Evolutionary conservation across 2,113 vertebrate genomes (phyloP).

Genomic region (Butorides virescens): DNA sequence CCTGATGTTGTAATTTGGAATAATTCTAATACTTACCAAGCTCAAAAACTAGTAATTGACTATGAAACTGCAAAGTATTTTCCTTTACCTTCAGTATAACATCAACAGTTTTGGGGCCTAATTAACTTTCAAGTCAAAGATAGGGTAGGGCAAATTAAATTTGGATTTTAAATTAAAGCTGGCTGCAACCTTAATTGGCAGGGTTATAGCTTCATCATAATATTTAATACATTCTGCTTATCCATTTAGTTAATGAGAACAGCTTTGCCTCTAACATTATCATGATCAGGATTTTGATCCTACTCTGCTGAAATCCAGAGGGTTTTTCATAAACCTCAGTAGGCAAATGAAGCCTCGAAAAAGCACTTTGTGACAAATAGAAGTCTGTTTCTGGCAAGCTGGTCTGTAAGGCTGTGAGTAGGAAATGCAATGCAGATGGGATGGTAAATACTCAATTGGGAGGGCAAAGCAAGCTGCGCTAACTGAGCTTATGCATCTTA

Average conservation of each 20-base stretch:
- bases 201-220: neutral
- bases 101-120: neutral
- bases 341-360: neutral
- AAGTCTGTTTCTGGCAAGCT: neutral
- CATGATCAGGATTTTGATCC: neutral
- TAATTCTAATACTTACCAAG: neutral
- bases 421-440: neutral
- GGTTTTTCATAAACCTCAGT: neutral
- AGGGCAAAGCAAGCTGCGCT: neutral
- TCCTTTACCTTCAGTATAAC: neutral
- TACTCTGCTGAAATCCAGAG: neutral
- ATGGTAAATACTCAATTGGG: neutral
- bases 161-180: slow-evolving; percentile 1
- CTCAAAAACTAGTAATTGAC: neutral
- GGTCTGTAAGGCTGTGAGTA: neutral
- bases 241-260: neutral
- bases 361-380: neutral
- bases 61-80: neutral
- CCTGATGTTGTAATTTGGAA: neutral
- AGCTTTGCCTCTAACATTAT: neutral
- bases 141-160: neutral
- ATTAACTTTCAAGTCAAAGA: neutral
- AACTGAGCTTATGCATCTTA: neutral
- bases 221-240: neutral
- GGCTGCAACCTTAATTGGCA: neutral